Evolutionary conservation across 2,797 vertebrate genomes (phyloP).

Genomic region (Selene dorsalis): DNA sequence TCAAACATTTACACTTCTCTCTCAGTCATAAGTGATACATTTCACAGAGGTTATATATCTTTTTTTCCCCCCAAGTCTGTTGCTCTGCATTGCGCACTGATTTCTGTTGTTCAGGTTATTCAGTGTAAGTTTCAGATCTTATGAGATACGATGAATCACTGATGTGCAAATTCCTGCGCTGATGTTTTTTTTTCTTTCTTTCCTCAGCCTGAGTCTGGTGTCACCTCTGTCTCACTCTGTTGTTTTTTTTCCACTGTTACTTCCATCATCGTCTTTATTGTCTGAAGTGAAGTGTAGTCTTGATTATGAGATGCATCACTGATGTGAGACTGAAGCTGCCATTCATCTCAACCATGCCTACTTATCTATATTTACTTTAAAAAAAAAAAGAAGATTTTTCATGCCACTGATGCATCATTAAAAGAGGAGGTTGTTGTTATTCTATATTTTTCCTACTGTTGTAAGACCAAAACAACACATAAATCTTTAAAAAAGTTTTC

Average conservation of each 20-base stretch:
- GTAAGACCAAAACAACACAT: slow-evolving; percentile 1
- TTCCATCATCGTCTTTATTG: neutral
- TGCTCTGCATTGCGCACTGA: neutral
- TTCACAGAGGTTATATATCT: neutral
- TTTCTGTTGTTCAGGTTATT: slow-evolving; percentile 21
- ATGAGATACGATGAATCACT: slow-evolving; percentile 11
- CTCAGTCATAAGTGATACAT: neutral
- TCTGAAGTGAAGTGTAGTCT: slow-evolving; percentile 5
- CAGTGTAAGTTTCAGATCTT: neutral
- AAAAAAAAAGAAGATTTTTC: slow-evolving; percentile 12
- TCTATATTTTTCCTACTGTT: slow-evolving; percentile 10
- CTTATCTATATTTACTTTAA: neutral
- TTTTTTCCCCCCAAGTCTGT: neutral
- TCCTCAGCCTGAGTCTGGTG: neutral
- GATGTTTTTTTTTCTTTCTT: neutral
- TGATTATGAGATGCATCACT: neutral
- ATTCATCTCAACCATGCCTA: neutral
- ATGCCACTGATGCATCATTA: slow-evolving; percentile 1
- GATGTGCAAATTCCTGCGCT: slow-evolving; percentile 20
- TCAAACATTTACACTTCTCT: neutral
- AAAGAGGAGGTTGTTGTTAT: neutral
- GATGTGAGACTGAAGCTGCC: slow-evolving; percentile 13
- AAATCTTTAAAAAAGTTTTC: neutral
- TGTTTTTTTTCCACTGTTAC: slow-evolving; percentile 8
- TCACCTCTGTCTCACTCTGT: slow-evolving; percentile 6